These are phyloP conservation scores for Solenodon paradoxus DNA, from an alignment of 2,113 vertebrate species.

Conservation along the genomic window DNA sequence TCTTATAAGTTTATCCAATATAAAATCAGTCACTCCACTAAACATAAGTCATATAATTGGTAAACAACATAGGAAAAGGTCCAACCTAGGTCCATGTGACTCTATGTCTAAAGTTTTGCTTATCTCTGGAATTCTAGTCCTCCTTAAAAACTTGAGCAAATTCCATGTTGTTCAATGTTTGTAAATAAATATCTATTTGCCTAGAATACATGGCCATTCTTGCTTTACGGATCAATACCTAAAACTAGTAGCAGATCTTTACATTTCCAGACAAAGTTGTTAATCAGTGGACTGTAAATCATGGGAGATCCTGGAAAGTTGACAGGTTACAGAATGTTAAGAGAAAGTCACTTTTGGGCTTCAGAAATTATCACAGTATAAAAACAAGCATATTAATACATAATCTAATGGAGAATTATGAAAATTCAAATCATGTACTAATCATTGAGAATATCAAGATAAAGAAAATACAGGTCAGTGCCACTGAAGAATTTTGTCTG, in stretches of 20 bases:
- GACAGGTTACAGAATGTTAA: not conserved
- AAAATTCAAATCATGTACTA: not conserved
- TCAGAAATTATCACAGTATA: not conserved
- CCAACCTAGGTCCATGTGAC: not conserved
- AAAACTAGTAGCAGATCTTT: not conserved
- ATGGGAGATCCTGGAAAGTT: not conserved
- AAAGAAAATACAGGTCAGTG: not conserved
- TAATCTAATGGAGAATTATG: not conserved
- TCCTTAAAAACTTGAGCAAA: not conserved
- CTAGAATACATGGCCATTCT: not conserved
- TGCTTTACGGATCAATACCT: not conserved
- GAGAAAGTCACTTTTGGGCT: not conserved
- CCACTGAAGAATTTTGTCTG: not conserved
- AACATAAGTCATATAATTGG: not conserved
- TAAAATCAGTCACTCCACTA: not conserved
- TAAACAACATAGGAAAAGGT: not conserved
- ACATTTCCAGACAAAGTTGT: not conserved
- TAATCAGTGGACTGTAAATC: not conserved
- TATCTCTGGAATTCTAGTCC: not conserved
- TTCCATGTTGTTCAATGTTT: not conserved
- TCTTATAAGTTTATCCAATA: not conserved
- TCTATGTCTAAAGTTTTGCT: not conserved
- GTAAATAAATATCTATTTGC: not conserved
- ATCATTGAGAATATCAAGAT: not conserved
- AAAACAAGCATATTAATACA: not conserved